These are phyloP conservation scores for Heliocidaris tuberculata DNA, from an alignment of 35 echinoderm and acorn worm species.

Conservation along the genomic window DNA sequence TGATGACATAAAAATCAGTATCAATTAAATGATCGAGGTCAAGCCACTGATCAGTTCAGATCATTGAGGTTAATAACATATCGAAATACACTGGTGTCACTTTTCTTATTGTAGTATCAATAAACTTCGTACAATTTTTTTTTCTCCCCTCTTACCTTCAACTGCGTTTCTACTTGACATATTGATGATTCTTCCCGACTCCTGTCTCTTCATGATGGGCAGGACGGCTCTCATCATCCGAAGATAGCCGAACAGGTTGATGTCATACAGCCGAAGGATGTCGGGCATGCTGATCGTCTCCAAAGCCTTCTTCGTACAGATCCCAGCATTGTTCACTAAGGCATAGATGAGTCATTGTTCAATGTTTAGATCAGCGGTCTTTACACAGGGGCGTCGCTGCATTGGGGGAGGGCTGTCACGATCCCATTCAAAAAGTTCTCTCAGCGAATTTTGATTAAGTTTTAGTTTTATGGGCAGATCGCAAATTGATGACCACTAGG, in stretches of 20 bases:
- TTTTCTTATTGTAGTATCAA: too few relatives aligned
- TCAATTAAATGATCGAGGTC: too few relatives aligned
- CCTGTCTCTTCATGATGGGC: slow-evolving; percentile 24
- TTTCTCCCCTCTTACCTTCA: background rate
- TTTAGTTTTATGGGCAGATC: background rate
- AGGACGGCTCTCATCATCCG: background rate
- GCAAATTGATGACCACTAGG: too few relatives aligned
- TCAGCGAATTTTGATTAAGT: background rate
- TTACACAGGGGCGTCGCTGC: background rate
- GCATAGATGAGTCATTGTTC: background rate
- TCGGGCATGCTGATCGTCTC: slow-evolving; percentile 32
- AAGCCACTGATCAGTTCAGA: too few relatives aligned
- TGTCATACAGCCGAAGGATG: background rate
- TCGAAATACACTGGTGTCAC: too few relatives aligned
- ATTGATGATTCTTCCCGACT: slow-evolving; percentile 45
- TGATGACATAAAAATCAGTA: too few relatives aligned
- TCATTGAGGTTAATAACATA: too few relatives aligned
- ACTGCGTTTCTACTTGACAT: background rate
- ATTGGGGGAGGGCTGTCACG: background rate
- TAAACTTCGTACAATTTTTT: too few relatives aligned
- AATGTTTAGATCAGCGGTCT: too few relatives aligned
- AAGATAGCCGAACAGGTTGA: background rate
- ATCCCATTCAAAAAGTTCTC: too few relatives aligned
- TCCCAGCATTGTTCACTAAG: slow-evolving; percentile 51
- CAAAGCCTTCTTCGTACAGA: slow-evolving; percentile 35